Conservation (phyloP, 2,888 invertebrate species). For the Odontomyia ornata region DNA sequence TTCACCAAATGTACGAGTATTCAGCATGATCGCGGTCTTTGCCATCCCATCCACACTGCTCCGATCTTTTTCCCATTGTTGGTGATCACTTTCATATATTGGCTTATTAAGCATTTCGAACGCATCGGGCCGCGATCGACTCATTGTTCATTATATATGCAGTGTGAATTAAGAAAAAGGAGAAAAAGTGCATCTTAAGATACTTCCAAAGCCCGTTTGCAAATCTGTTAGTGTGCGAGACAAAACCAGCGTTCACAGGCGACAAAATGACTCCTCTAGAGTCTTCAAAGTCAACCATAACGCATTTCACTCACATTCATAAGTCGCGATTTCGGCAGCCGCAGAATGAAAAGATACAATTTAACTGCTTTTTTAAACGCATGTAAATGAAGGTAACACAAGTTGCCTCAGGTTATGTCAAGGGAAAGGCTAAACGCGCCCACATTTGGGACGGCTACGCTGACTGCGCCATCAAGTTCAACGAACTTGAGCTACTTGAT, state of each 20-base stretch:
- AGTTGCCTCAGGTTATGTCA: conserved; percentile 35
- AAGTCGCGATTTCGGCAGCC: background rate
- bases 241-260: background rate
- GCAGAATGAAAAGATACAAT: background rate
- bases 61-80: background rate
- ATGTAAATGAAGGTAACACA: conserved; percentile 25
- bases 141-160: background rate
- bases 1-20: background rate
- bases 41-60: background rate
- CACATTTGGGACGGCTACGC: conserved; percentile 1
- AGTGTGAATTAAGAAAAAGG: background rate
- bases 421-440: conserved; percentile 39
- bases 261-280: conserved; percentile 18
- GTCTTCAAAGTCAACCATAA: background rate
- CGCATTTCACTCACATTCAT: conserved; percentile 7
- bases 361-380: conserved; percentile 19
- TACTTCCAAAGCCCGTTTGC: background rate
- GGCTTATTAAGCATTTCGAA: background rate
- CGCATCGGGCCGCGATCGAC: background rate
- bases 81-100: conserved; percentile 20
- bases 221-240: background rate
- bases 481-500: conserved; percentile 11
- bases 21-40: background rate
- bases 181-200: background rate
- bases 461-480: background rate